These are phyloP conservation scores for Cygnus olor DNA, from an alignment of 2,797 vertebrate genomes.

Conservation along the genomic window DNA sequence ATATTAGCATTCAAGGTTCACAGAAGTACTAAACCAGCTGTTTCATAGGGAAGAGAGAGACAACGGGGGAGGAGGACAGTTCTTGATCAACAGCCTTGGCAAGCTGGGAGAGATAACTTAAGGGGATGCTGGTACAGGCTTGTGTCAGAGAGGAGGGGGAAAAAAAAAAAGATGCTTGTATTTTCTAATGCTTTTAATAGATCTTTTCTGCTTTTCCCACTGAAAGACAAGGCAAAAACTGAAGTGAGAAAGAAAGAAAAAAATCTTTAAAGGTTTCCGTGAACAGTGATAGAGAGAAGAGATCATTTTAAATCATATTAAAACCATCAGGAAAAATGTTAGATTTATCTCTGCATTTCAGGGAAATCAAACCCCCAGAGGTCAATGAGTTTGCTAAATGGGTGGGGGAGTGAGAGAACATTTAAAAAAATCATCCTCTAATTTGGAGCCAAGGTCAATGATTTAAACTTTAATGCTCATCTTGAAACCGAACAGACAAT, in stretches of 20 bases:
- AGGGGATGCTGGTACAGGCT: background rate
- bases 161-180: background rate
- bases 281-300: background rate
- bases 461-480: conserved; percentile 42
- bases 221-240: background rate
- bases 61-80: background rate
- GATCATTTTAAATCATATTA: background rate
- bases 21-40: background rate
- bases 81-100: background rate
- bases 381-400: conserved; percentile 32
- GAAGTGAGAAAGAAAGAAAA: background rate
- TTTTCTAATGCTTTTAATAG: background rate
- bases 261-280: background rate
- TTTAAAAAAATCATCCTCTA: conserved; percentile 41
- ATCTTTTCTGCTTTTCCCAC: background rate
- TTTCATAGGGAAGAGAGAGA: conserved; percentile 15
- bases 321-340: background rate
- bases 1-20: background rate
- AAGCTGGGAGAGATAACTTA: background rate
- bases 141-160: background rate
- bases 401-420: background rate
- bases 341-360: conserved; percentile 33
- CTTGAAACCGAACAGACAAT: conserved; percentile 33
- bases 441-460: conserved; percentile 38
- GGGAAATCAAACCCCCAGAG: conserved; percentile 31